A percentile compares a stretch with the other conserved stretches of the same genome.
These are phyloP conservation scores for Odontomachus brunneus DNA, from an alignment of 1,140 invertebrate genomes.

Conservation along the genomic window DNA sequence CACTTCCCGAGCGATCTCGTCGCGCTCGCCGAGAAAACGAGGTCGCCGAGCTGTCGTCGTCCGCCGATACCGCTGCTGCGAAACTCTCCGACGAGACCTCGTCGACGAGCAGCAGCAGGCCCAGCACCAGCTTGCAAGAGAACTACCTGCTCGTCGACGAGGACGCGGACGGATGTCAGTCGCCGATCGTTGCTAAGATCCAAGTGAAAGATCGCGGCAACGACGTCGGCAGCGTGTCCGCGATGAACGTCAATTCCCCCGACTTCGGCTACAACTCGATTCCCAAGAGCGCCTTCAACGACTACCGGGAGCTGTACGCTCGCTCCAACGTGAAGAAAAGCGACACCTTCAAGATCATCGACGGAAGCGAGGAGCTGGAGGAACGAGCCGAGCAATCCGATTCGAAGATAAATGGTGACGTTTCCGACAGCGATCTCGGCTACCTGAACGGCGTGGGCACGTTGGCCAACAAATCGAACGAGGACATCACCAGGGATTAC, in stretches of 20 bases:
- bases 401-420: conserved; percentile 13
- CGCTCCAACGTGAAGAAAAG: conserved; percentile 82
- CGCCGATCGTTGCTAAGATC: conserved; percentile 25
- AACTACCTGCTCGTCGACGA: conserved; percentile 74
- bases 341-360: conserved; percentile 80
- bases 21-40: not conserved
- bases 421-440: conserved; percentile 39
- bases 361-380: conserved; percentile 73
- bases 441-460: conserved; percentile 47
- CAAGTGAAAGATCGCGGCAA: conserved; percentile 38
- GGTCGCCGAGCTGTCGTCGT: not conserved
- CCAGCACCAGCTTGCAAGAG: conserved; percentile 75
- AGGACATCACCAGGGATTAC: conserved; percentile 79
- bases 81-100: not conserved
- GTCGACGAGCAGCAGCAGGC: conserved; percentile 64
- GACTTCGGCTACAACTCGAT: conserved; percentile 79
- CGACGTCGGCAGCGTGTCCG: not conserved
- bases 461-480: conserved; percentile 73
- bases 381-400: conserved; percentile 27
- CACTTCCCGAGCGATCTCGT: conserved; percentile 20
- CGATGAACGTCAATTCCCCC: conserved; percentile 36
- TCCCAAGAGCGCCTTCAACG: conserved; percentile 65
- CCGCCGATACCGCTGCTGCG: not conserved
- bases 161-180: not conserved
- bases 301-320: conserved; percentile 66